Evolutionary conservation across 2,797 vertebrate genomes (phyloP), one percentile per base, ranked within the genome.

Genomic region (Enteromius trimaculatus): DNA sequence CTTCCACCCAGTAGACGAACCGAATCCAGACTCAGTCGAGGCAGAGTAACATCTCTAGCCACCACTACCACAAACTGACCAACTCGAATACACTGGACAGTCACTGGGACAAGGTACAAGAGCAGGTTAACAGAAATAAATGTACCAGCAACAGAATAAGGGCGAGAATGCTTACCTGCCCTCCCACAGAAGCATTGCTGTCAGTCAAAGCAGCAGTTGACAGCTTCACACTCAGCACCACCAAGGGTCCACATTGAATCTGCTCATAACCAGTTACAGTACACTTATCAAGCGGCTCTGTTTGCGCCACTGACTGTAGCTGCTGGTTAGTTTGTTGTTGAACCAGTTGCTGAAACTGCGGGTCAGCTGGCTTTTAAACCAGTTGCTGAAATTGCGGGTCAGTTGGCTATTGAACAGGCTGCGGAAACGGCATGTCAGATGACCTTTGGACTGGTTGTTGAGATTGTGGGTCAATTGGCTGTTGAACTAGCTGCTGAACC

Each of bases 41-140:
- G 94, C 13, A 91, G n/a, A 2, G 93, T 95, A 55, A 91, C 86
- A 10, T 92, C 89, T 87, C 74, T 94, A 78, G 92, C 4, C 53
- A 94, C 89, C 71, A 94, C 93, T 29, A 94, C 16, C 17, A 95
- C 90, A n/a, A 94, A 87, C 80, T 93, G 90, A n/a, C 66, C 93
- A 23, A 91, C 92, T 80, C 91, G 91, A 79, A 93, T 93, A 85
- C 93, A 93, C 88, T 95, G 92, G 68, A 94, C 90, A 85, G 93
- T 95, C 87, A 94, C 93, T 94, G 74, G 7, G 34, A 23, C 42
- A 44, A 13, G 42, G 42, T 47, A 47, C 44, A 47, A 47, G 44
- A 47, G 44, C 3, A 13, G 44, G 44, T 47, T 47, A 47, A 14
- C 34, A 79, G 17, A 85, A 34, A 3, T 4, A 34, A 34, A 34